Conservation (phyloP, 92 coral and sea anemone genomes). For the Paramuricea clavata region DNA sequence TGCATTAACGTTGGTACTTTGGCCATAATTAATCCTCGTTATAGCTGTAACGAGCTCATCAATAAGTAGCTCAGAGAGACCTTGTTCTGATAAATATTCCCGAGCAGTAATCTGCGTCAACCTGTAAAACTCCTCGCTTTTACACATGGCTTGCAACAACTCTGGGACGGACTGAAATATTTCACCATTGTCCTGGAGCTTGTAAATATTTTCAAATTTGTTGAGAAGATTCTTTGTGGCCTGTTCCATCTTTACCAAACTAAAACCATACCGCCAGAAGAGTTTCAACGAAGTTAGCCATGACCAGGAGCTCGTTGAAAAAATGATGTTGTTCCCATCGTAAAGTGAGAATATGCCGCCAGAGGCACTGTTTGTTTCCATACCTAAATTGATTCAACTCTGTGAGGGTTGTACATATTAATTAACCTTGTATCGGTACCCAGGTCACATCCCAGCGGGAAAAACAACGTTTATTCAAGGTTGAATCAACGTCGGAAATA, state of each 20-base stretch:
- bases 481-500: too few relatives aligned
- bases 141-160: conserved; percentile 84
- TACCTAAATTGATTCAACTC: conserved; percentile 55
- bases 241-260: conserved; percentile 79
- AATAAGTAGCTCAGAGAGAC: conserved; percentile 78
- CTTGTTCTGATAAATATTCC: conserved; percentile 72
- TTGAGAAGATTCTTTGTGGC: conserved; percentile 75
- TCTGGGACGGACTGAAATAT: conserved; percentile 78
- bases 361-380: conserved; percentile 73
- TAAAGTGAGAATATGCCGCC: conserved; percentile 80
- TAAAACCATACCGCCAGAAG: conserved; percentile 93
- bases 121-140: conserved; percentile 70
- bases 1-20: conserved; percentile 89
- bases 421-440: too few relatives aligned
- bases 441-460: too few relatives aligned
- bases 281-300: conserved; percentile 79
- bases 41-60: conserved; percentile 91
- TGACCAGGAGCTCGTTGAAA: conserved; percentile 87
- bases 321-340: conserved; percentile 81
- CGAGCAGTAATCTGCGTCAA: conserved; percentile 74
- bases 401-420: not conserved
- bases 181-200: conserved; percentile 73
- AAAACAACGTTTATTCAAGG: too few relatives aligned
- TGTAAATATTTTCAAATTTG: conserved; percentile 79
- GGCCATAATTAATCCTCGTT: conserved; percentile 97